Evolutionary conservation across 1,140 invertebrate species (phyloP).

Genomic region (Tetragnatha versicolor): DNA sequence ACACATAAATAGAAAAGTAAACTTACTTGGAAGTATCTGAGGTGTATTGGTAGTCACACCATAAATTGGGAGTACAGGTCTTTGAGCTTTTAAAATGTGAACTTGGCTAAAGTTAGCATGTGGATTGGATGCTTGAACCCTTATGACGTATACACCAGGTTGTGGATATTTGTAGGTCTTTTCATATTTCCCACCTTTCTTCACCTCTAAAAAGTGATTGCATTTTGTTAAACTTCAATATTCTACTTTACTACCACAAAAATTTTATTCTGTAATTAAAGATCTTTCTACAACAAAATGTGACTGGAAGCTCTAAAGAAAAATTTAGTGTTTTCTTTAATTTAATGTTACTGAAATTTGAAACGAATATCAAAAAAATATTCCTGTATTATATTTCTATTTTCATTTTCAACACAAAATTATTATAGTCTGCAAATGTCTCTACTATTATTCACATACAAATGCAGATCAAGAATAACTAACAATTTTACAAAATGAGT

Average conservation of each 20-base stretch:
- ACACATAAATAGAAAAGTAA: too few relatives aligned
- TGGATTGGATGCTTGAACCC: slow-evolving; percentile 57
- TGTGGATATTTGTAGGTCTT: slow-evolving; percentile 56
- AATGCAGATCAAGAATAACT: too few relatives aligned
- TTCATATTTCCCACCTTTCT: slow-evolving; percentile 56
- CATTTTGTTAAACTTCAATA: not conserved
- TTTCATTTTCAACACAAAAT: too few relatives aligned
- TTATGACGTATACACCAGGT: slow-evolving; percentile 58
- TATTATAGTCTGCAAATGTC: too few relatives aligned
- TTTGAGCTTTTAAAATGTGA: slow-evolving; percentile 57
- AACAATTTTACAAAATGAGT: too few relatives aligned
- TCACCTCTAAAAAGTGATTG: slow-evolving; percentile 34
- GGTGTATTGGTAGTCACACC: slow-evolving; percentile 57
- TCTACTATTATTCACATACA: too few relatives aligned
- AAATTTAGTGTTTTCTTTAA: not conserved
- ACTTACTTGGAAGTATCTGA: slow-evolving; percentile 57
- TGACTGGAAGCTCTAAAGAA: not conserved
- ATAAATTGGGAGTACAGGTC: slow-evolving; percentile 58
- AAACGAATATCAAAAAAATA: too few relatives aligned
- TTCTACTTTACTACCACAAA: not conserved
- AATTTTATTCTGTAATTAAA: not conserved
- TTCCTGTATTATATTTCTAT: too few relatives aligned
- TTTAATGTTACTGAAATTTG: not conserved
- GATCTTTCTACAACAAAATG: not conserved
- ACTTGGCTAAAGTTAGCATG: slow-evolving; percentile 56